A percentile compares a stretch with the other conserved stretches of the same genome.
Conservation (phyloP, 2,888 invertebrate genomes). For the Ennomos fuscantarius region DNA sequence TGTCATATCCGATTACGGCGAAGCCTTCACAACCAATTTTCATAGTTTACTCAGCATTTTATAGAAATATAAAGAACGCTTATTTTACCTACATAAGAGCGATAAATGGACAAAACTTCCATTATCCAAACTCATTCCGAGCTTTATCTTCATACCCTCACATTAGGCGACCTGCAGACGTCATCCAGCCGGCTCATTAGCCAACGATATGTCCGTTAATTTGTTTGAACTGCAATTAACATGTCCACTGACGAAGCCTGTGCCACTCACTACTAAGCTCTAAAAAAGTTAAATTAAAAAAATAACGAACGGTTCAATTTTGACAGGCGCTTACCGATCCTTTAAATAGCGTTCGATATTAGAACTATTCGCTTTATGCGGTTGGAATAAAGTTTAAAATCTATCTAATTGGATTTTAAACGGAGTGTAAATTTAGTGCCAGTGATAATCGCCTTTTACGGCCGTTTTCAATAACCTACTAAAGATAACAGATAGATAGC, state of each 20-base stretch:
- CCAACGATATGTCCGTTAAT: conserved; percentile 74
- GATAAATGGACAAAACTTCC: conserved; percentile 9
- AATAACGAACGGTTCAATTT: conserved; percentile 41
- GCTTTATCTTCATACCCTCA: conserved; percentile 31
- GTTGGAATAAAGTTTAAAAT: conserved; percentile 48
- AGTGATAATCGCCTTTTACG: conserved; percentile 53
- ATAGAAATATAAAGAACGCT: background rate
- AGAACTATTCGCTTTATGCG: conserved; percentile 41
- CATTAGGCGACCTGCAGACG: conserved; percentile 34
- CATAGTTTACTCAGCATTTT: too few species aligned
- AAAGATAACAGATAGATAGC: too few species aligned
- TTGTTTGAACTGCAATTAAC: conserved; percentile 81
- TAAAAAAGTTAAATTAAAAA: conserved; percentile 42
- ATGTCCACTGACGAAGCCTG: conserved; percentile 64
- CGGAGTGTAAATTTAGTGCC: conserved; percentile 16
- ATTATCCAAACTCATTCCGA: conserved; percentile 26
- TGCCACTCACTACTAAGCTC: conserved; percentile 49
- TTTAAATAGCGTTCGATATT: conserved; percentile 43
- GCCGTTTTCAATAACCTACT: too few species aligned
- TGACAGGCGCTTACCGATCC: conserved; percentile 54
- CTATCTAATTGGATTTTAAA: conserved; percentile 18
- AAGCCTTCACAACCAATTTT: too few species aligned
- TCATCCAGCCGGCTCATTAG: conserved; percentile 67
- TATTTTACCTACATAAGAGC: background rate
- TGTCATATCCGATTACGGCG: too few species aligned